Conservation (phyloP, 1,140 invertebrate genomes). For the Cecropterus lyciades region DNA sequence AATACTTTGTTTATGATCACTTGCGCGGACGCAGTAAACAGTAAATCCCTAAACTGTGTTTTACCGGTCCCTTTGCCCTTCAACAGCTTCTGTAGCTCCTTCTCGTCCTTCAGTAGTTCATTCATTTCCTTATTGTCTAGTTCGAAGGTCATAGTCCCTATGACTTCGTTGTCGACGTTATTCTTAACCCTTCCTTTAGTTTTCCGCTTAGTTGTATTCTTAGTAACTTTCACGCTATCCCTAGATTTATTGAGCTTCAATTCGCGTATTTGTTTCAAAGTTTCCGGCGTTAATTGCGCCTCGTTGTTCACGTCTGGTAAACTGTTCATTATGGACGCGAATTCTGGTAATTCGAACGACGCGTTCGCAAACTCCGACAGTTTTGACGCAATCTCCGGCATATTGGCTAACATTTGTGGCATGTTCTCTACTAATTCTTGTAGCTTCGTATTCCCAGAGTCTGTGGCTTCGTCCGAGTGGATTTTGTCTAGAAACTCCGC, state of each 20-base stretch:
- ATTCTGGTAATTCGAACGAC: slow-evolving; percentile 70
- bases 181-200: slow-evolving; percentile 61
- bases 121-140: slow-evolving; percentile 65
- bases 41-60: slow-evolving; percentile 68
- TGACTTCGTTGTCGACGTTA: slow-evolving; percentile 48
- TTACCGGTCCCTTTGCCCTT: slow-evolving; percentile 60
- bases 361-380: slow-evolving; percentile 70
- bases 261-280: slow-evolving; percentile 76
- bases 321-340: slow-evolving; percentile 70
- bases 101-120: slow-evolving; percentile 66
- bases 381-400: slow-evolving; percentile 74
- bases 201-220: slow-evolving; percentile 74
- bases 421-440: slow-evolving; percentile 71
- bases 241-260: slow-evolving; percentile 66
- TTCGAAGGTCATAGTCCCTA: slow-evolving; percentile 62
- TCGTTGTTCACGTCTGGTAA: slow-evolving; percentile 70
- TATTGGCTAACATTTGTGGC: slow-evolving; percentile 77
- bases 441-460: slow-evolving; percentile 63
- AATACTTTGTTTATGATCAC: slow-evolving; percentile 74
- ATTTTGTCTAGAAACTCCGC: slow-evolving; percentile 68
- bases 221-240: slow-evolving; percentile 74
- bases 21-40: slow-evolving; percentile 71
- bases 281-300: slow-evolving; percentile 74
- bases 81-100: slow-evolving; percentile 60
- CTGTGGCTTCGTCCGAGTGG: slow-evolving; percentile 56